phyloP scores from a whole-genome alignment of 2,113 vertebrate genomes.

The Halcyon malimbica region DNA sequence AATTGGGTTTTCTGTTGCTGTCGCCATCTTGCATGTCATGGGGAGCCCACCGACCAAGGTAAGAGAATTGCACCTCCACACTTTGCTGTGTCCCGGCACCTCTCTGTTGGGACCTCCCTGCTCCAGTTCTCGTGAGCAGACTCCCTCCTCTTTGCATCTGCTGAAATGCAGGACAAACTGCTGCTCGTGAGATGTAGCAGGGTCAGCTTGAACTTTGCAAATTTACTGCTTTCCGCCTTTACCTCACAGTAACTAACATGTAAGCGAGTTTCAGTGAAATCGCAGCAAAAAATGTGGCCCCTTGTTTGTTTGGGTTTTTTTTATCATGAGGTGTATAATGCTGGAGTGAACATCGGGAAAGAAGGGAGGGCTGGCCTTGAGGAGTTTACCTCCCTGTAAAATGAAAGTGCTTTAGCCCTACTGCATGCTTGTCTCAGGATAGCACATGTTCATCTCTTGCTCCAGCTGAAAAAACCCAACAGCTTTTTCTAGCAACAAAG shows the following conservation, averaged over 20 bases:
- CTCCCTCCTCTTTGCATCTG: not conserved
- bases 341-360: accelerated
- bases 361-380: not conserved
- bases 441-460: not conserved
- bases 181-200: not conserved
- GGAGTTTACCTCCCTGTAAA: not conserved
- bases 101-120: not conserved
- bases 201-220: not conserved
- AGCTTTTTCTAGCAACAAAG: not conserved
- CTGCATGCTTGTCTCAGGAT: not conserved
- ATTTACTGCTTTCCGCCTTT: accelerated
- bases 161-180: not conserved
- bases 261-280: accelerated
- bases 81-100: not conserved
- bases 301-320: not conserved
- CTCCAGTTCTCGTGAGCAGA: accelerated
- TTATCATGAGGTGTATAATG: accelerated
- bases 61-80: not conserved
- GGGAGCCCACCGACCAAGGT: conserved; percentile 59
- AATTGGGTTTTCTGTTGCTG: not conserved
- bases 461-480: not conserved
- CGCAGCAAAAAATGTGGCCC: accelerated
- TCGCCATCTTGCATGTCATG: conserved; percentile 21
- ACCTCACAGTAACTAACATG: accelerated
- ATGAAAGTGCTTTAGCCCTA: not conserved